phyloP scores from a whole-genome alignment of 2,113 vertebrate genomes.

The Regulus satrapa region DNA sequence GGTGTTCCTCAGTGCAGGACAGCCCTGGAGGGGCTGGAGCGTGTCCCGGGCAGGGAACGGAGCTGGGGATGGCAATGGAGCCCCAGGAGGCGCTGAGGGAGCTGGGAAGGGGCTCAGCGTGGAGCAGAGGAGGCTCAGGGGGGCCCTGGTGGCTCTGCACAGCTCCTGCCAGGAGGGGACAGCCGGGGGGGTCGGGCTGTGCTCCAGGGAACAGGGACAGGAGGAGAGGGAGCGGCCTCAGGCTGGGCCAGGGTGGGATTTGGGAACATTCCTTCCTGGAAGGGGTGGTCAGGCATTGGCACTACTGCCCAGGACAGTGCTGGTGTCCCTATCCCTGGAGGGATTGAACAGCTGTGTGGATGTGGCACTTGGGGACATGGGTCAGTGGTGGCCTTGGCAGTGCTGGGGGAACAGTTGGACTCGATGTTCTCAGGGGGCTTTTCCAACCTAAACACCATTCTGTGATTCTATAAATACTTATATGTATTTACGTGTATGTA shows the following conservation, averaged over 20 bases:
- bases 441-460: neutral
- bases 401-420: neutral
- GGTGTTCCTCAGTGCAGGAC: neutral
- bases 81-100: neutral
- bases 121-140: neutral
- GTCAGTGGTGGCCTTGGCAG: neutral
- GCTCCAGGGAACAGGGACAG: neutral
- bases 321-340: neutral
- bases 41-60: rapidly evolving
- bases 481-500: no score
- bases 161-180: neutral
- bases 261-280: rapidly evolving
- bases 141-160: neutral
- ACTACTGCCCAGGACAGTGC: neutral
- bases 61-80: neutral
- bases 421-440: neutral
- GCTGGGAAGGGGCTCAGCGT: neutral
- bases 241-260: neutral
- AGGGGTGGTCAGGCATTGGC: rapidly evolving
- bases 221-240: neutral
- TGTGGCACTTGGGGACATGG: neutral
- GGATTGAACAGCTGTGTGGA: rapidly evolving
- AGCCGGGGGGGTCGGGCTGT: neutral
- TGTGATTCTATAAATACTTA: neutral
- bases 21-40: neutral